Conservation (phyloP, 2,113 vertebrate species). For the Thunnus thynnus region DNA sequence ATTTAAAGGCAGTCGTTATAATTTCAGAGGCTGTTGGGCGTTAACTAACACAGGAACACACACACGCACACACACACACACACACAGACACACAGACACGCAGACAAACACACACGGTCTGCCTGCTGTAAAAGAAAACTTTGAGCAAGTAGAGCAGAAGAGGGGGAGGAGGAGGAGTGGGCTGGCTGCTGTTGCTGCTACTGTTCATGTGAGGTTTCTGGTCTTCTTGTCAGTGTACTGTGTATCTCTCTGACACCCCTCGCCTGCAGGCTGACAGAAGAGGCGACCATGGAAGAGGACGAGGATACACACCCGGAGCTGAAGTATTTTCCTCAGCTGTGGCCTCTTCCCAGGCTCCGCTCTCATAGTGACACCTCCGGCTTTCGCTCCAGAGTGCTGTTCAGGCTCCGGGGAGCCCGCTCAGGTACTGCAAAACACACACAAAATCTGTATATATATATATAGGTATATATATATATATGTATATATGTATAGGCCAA, state of each 20-base stretch:
- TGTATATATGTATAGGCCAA: too few relatives aligned
- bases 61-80: not conserved
- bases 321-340: constrained; percentile 48
- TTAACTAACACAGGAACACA: constrained; percentile 13
- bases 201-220: constrained; percentile 3
- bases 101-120: not conserved
- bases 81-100: not conserved
- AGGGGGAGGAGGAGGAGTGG: not conserved
- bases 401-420: constrained; percentile 66
- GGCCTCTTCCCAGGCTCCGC: constrained; percentile 65
- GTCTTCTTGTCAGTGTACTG: not conserved
- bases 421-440: constrained; percentile 69
- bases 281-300: constrained; percentile 66
- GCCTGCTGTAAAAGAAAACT: not conserved
- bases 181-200: not conserved
- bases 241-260: not conserved
- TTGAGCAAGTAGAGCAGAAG: constrained; percentile 8
- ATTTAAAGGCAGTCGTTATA: constrained; percentile 3
- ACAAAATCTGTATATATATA: not conserved
- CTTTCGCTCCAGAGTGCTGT: constrained; percentile 70
- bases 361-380: constrained; percentile 78
- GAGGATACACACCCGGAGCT: constrained; percentile 52
- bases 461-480: too few relatives aligned
- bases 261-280: constrained; percentile 13
- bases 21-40: constrained; percentile 18